A percentile compares a stretch with the other conserved stretches of the same genome.
Conservation (phyloP, 2,797 vertebrate species). For the Coilia nasus region DNA sequence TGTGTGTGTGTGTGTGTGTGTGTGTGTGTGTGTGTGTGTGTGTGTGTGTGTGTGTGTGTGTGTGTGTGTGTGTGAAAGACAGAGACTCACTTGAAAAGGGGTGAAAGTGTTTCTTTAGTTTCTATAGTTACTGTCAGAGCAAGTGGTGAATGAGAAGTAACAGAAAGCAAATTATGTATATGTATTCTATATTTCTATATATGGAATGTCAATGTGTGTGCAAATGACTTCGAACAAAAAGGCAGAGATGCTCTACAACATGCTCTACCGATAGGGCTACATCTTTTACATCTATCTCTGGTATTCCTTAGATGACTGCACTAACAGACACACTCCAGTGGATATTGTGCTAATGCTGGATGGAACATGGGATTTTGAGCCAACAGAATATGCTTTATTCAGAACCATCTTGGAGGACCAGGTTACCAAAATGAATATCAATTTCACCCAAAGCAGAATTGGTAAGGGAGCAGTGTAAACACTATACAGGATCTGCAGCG, state of each 20-base stretch:
- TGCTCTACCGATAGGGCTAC: no score
- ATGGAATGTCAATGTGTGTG: no score
- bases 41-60: constrained; percentile 38
- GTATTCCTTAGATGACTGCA: not conserved
- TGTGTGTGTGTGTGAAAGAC: constrained; percentile 56
- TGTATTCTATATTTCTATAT: no score
- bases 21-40: constrained; percentile 41
- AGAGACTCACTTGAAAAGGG: constrained; percentile 8
- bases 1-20: no score
- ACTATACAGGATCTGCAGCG: no score
- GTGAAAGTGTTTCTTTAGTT: constrained; percentile 48
- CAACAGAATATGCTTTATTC: not conserved
- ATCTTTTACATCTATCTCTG: not conserved
- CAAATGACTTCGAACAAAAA: no score
- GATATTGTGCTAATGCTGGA: not conserved
- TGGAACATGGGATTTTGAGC: not conserved
- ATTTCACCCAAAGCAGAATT: not conserved
- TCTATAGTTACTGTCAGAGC: constrained; percentile 41
- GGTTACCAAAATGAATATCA: not conserved
- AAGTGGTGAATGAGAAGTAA: constrained; percentile 40
- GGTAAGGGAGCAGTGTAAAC: not conserved
- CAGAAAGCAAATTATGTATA: constrained; percentile 39
- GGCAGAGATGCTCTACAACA: no score
- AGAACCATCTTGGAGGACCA: not conserved
- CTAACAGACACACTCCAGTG: not conserved